These are phyloP conservation scores for Limulus polyphemus DNA, from an alignment of 2,888 invertebrate genomes.

Conservation along the genomic window DNA sequence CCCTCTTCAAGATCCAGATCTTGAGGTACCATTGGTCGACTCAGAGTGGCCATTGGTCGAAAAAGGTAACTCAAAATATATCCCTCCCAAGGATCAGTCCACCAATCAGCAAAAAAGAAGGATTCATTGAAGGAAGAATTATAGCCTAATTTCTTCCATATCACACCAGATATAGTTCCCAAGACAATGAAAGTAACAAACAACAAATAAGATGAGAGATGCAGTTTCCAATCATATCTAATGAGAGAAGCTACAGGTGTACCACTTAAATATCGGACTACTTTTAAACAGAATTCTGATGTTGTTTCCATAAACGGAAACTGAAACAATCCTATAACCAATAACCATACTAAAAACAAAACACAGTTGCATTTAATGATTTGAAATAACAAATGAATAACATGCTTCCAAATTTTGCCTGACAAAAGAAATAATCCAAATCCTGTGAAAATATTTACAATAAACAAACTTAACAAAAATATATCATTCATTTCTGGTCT, in stretches of 20 bases:
- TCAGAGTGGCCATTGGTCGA: slow-evolving; percentile 31
- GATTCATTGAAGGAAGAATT: slow-evolving; percentile 8
- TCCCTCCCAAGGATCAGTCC: slow-evolving; percentile 36
- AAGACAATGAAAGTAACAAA: slow-evolving; percentile 32
- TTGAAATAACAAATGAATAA: slow-evolving; percentile 34
- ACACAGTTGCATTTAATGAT: slow-evolving; percentile 40
- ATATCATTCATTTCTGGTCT: slow-evolving; percentile 44
- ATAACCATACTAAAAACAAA: slow-evolving; percentile 39
- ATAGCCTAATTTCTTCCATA: slow-evolving; percentile 15
- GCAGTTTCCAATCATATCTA: slow-evolving; percentile 29
- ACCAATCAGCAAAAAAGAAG: slow-evolving; percentile 32
- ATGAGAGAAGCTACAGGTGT: slow-evolving; percentile 32
- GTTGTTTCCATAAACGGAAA: slow-evolving; percentile 35
- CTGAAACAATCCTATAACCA: slow-evolving; percentile 38
- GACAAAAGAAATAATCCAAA: slow-evolving; percentile 38
- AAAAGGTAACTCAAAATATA: slow-evolving; percentile 33
- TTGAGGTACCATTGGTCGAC: slow-evolving; percentile 29
- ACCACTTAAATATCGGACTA: slow-evolving; percentile 33
- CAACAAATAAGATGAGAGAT: slow-evolving; percentile 28
- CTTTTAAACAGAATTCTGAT: slow-evolving; percentile 32
- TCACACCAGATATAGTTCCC: slow-evolving; percentile 24
- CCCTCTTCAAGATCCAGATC: slow-evolving; percentile 36
- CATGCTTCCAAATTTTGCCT: slow-evolving; percentile 35
- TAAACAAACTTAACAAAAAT: slow-evolving; percentile 39
- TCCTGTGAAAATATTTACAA: slow-evolving; percentile 39